Evolutionary conservation across 2,888 invertebrate genomes (phyloP), one percentile per base, ranked within the genome.

Genomic region (Spisula solida): DNA sequence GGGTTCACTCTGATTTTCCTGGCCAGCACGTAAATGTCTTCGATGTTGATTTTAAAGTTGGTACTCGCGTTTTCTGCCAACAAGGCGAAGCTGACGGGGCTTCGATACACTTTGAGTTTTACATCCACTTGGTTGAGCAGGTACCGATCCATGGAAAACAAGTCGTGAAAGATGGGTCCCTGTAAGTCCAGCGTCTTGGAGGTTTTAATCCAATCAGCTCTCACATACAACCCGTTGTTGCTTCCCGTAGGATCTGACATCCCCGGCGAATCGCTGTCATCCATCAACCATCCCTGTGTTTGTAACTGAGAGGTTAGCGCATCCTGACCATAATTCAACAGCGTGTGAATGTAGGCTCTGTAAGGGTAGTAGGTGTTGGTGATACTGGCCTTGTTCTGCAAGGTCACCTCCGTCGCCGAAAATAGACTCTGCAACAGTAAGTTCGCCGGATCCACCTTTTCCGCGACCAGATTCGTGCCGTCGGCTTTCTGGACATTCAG

Each of bases 81-180:
- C 66, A 92, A 75, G 78, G 86, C 89, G 82, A 92, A 93, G 8
- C 55, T 75, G 0, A 82, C 25, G 41, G 89, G 70, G 56, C 81
- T 88, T 85, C 91, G 88, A 75, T 90, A 91, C 31, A 93, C 8
- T 70, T 89, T 89, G 0, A 93, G 56, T 75, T 88, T 90, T 25
- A 93, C 88, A 48, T 90, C 86, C 1, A 92, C 91, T 41, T 90
- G 88, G 82, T 93, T 93, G 31, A 92, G 55, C 18, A 93, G 25
- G 41, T 89, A 87, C n/a, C 86, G 34, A 12, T 70, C 56, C 83
- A 88, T 60, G 6, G 25, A 10, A 60, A 84, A 89, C n/a, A 89
- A 55, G 41, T 89, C 87, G 60, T 89, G 87, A 85, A 89, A 89
- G 4, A 87, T 79, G 18, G 88, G 91, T 60, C 91, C 91, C 70